Evolutionary conservation across 2,113 vertebrate species (phyloP).

Genomic region (Ictalurus furcatus): DNA sequence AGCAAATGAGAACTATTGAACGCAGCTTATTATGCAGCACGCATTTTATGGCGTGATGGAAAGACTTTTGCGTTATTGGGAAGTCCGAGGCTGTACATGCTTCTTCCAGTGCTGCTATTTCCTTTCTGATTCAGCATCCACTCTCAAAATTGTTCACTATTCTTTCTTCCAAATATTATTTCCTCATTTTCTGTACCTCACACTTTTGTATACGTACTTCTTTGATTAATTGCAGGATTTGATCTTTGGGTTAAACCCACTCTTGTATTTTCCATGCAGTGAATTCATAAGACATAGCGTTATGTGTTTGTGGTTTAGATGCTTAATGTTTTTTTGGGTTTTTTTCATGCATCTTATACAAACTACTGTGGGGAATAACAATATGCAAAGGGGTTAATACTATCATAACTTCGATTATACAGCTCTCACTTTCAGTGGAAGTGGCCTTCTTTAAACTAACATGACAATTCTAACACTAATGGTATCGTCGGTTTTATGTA

Average conservation of each 20-base stretch:
- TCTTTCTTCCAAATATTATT: not conserved
- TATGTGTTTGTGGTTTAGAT: not conserved
- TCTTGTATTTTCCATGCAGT: not conserved
- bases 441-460: slow-evolving; percentile 34
- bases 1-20: not conserved
- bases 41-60: not conserved
- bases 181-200: slow-evolving; percentile 5
- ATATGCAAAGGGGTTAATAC: slow-evolving; percentile 41
- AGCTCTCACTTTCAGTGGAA: slow-evolving; percentile 7
- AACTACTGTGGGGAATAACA: slow-evolving; percentile 14
- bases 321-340: not conserved
- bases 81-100: slow-evolving; percentile 15
- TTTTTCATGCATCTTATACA: not conserved
- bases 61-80: not conserved
- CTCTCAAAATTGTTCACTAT: not conserved
- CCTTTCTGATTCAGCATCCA: not conserved
- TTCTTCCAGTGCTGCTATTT: slow-evolving; percentile 7
- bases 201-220: not conserved
- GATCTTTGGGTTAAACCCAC: not conserved
- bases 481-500: not conserved
- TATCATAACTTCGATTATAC: slow-evolving; percentile 15
- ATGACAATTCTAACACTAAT: slow-evolving; percentile 25
- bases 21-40: slow-evolving; percentile 32
- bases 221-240: not conserved
- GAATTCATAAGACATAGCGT: not conserved